Evolutionary conservation across 2,113 vertebrate genomes (phyloP).

Genomic region (Dendrocopos noguchii): DNA sequence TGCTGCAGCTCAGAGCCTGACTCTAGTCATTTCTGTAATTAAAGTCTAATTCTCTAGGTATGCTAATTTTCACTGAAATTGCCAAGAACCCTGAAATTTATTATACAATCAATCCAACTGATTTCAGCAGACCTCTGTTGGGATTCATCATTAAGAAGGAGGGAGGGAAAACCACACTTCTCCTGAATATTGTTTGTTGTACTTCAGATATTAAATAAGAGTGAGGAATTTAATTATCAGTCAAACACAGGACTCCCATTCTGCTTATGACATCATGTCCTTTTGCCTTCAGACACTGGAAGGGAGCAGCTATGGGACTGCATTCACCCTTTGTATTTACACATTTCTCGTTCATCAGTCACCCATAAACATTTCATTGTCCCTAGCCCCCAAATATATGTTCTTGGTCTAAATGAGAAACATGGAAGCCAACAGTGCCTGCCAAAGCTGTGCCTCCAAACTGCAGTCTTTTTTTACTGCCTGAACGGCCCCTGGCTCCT

Average conservation of each 20-base stretch:
- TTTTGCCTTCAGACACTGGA: neutral
- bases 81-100: neutral
- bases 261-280: neutral
- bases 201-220: neutral
- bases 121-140: neutral
- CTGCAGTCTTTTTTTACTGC: neutral
- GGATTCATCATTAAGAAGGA: neutral
- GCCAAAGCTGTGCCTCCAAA: neutral
- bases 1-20: neutral
- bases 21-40: neutral
- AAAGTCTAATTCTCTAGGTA: neutral
- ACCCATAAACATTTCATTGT: neutral
- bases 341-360: neutral
- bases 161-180: neutral
- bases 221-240: neutral
- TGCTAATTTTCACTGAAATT: neutral
- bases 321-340: neutral
- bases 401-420: neutral
- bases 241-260: neutral
- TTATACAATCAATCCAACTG: neutral
- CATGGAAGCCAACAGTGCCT: neutral
- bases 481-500: accelerated
- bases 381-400: neutral
- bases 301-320: neutral
- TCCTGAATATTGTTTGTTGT: neutral